Conservation (phyloP, 2,888 invertebrate species). For the Muscina levida region DNA sequence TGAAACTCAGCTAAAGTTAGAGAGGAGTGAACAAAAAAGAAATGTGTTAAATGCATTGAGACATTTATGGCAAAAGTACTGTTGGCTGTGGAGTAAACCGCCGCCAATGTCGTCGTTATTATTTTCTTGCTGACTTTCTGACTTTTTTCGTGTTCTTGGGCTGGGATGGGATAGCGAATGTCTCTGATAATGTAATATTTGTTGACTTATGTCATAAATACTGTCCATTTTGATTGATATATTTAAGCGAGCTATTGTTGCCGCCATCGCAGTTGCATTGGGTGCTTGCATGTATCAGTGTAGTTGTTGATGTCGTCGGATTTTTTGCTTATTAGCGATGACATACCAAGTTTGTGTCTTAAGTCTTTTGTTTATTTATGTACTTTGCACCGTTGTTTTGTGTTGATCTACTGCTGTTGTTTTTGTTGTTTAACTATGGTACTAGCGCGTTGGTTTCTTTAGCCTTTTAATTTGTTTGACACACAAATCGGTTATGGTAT, state of each 20-base stretch:
- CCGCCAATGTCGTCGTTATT: background rate
- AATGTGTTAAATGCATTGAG: conserved; percentile 58
- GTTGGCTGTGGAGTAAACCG: conserved; percentile 38
- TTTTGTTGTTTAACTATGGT: background rate
- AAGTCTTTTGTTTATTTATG: conserved; percentile 32
- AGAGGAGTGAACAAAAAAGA: conserved; percentile 20
- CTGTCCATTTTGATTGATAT: conserved; percentile 36
- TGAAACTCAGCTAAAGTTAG: conserved; percentile 1
- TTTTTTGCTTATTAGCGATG: background rate
- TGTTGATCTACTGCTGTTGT: conserved; percentile 1
- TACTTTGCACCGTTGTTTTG: background rate
- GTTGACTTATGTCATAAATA: conserved; percentile 61
- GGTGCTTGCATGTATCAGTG: background rate
- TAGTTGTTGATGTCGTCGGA: background rate
- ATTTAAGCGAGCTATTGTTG: conserved; percentile 33
- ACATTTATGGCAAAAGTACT: conserved; percentile 65
- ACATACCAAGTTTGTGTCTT: conserved; percentile 20
- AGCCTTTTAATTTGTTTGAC: background rate
- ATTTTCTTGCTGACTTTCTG: background rate
- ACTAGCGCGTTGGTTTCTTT: background rate
- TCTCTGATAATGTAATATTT: conserved; percentile 55
- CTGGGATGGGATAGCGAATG: conserved; percentile 3
- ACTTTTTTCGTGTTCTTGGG: background rate
- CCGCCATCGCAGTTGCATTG: background rate
- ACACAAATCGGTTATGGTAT: too few species aligned